Base-by-base conservation (phyloP, 2,113 vertebrate genomes). In the Natator depressus region DNA sequence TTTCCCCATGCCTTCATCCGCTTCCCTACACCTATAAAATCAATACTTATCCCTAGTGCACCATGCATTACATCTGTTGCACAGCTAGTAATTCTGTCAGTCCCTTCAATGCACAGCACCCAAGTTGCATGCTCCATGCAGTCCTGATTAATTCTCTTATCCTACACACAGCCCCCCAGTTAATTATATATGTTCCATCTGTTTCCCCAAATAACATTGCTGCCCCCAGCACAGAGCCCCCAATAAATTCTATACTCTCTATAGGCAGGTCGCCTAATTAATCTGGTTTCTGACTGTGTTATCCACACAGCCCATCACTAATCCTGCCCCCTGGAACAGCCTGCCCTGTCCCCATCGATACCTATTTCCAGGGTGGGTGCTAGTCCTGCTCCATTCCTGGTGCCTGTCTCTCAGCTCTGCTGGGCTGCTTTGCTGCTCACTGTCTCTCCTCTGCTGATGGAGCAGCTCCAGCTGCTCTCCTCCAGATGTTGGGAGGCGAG, bases 161-260 rank as follows among this genome's bases (percentile, higher is more conserved):
- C 42, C 22, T 76, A 46, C 20, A 46, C 20, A 76, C 10, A 76
- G 24, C 42, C 72, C 24, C 11, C 5, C 10, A 24, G 72, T 46
- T 46, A 76, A 42, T 46, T 76, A 76, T 24, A 27, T 76, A 46
- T 76, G 38, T 25, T 59, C 72, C 69, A 79, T 55, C 50, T 38
- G 72, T 72, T 54, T 79, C 72, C 50, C 50, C 72, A 92, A 80
- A 88, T 80, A 82, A 84, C 55, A 84, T 88, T 57, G 65, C 83
- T 86, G 57, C 81, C 49, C 85, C 69, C 86, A 92, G 83, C 79
- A 81, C 83, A 92, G 80, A 80, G 72, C 55, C 79, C 83, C 88
- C 88, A 88, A 80, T 88, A 88, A 88, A 88, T 88, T 88, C 85
- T 84, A 88, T 92, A 81, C 84, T 72, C 81, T 88, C 81, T 83